Evolutionary conservation across 2,888 invertebrate genomes (phyloP), one percentile per base, ranked within the genome.

Genomic region (Allolobophora icterica): DNA sequence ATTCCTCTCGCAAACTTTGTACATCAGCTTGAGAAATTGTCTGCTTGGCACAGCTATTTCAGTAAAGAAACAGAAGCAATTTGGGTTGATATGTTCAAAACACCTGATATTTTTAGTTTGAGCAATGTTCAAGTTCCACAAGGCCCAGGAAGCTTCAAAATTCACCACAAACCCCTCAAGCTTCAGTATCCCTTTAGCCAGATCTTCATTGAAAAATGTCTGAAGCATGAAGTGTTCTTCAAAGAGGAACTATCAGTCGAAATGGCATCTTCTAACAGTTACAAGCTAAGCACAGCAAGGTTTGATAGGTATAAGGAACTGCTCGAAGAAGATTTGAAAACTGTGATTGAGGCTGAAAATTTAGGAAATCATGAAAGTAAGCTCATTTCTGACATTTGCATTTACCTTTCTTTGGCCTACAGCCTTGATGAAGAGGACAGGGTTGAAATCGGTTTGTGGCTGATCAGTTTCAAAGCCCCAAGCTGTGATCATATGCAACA

Each of bases 141-240:
- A 35, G 87, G 87, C 6, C 87, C 87, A 87, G 87, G 87, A 8
- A 87, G 87, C 87, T 87, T 87, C 87, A 87, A 87, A 87, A 87
- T 87, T 19, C 1, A 19, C 24, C 87, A 87, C 35, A 87, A 87
- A 19, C 87, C 87, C 21, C 24, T 87, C 8, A 87, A 87, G 24
- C 87, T 87, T 35, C 87, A 87, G 24, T 87, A 35, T 38, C 87
- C 87, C 11, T 87, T 87, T 8, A 87, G 87, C 87, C 34, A 87
- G 35, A 24, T 87, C 13, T 87, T 87, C 8, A 87, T 87, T 24
- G 35, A 35, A 19, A 87, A 87, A 87, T 15, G 35, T 15, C 35
- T 35, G 8, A 35, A 30, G 38, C 6, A 35, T 2, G 87, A 87
- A 87, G 87, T 35, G 17, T 38, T 87, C 21, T 87, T 87, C 17